Base-by-base conservation (phyloP, 2,888 invertebrate genomes). In the Tenthredo livida region DNA sequence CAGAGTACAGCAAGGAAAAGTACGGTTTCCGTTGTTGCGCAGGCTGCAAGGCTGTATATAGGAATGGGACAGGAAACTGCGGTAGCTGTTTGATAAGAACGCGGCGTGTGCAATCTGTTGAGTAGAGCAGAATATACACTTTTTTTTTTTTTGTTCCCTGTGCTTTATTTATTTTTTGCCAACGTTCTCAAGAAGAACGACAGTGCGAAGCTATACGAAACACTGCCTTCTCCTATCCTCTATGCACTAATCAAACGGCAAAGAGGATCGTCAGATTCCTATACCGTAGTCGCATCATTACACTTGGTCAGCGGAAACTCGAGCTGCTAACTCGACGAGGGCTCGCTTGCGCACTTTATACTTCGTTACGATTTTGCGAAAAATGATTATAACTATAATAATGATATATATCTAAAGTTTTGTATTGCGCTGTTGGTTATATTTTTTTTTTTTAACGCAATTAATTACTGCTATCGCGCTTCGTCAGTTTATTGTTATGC, bases 21-120 rank as follows among this genome's bases (percentile, higher is more conserved):
- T 21, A 61, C 33, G n/a, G 43, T 61, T 80, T 80, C 80, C 80
- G 80, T 80, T 80, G 37, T 80, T 80, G 50, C 80, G 80, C 61
- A 61, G 80, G 12, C 80, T 7, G 17, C 80, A 40, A 61, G 21
- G 40, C 40, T 77, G 25, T 47, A n/a, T n/a, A 37, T 47, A 40
- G 61, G 21, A 73, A 43, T 21, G 72, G 29, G 72, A 73, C 61
- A 80, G 58, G 61, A 80, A 80, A 61, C 61, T 40, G 61, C 61
- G 80, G 58, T 40, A 61, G 80, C 21, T 17, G 25, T 78, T 21
- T 40, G 80, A 80, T 80, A 80, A 80, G 80, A 77, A 61, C n/a
- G n/a, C 15, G 21, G 61, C 61, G 40, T 80, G 37, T 78, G 61
- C 80, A 58, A 61, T 61, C 80, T 80, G 80, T 58, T 9, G 80